phyloP scores from a whole-genome alignment of 2,888 invertebrate species.

The Salticus scenicus region DNA sequence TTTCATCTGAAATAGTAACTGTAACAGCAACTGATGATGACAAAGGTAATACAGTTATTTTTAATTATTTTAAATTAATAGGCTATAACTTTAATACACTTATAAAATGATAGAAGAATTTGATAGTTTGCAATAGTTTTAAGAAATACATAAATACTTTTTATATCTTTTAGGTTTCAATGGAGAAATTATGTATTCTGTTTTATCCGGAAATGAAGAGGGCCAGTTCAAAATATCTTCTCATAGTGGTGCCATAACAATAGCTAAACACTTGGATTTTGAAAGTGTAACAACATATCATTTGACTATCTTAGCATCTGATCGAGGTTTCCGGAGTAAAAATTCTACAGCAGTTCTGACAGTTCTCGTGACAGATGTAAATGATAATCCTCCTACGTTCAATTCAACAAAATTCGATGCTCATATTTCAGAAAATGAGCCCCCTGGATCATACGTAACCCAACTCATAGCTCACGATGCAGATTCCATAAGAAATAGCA shows the following conservation, averaged over 20 bases:
- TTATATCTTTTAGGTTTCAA: slow-evolving; percentile 82
- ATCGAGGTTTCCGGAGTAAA: slow-evolving; percentile 87
- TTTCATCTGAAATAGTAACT: slow-evolving; percentile 88
- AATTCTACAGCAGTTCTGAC: slow-evolving; percentile 87
- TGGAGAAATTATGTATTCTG: slow-evolving; percentile 88
- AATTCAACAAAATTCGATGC: slow-evolving; percentile 86
- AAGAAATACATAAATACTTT: background rate
- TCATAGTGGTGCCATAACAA: slow-evolving; percentile 86
- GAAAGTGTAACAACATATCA: slow-evolving; percentile 89
- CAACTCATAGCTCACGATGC: slow-evolving; percentile 86
- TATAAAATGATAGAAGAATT: background rate
- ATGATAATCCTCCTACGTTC: slow-evolving; percentile 93
- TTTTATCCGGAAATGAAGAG: slow-evolving; percentile 88
- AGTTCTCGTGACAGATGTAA: slow-evolving; percentile 91
- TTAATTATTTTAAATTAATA: too few species aligned
- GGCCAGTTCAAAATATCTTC: slow-evolving; percentile 87
- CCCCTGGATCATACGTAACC: slow-evolving; percentile 84
- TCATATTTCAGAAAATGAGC: slow-evolving; percentile 88
- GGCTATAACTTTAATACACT: background rate
- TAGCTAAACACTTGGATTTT: slow-evolving; percentile 88
- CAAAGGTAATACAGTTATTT: slow-evolving; percentile 75
- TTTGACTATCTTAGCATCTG: slow-evolving; percentile 89
- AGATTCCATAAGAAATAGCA: slow-evolving; percentile 90
- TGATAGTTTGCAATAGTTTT: background rate
- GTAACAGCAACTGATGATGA: slow-evolving; percentile 90